Evolutionary conservation across 2,113 vertebrate genomes (phyloP).

Genomic region (Barnardius zonarius): DNA sequence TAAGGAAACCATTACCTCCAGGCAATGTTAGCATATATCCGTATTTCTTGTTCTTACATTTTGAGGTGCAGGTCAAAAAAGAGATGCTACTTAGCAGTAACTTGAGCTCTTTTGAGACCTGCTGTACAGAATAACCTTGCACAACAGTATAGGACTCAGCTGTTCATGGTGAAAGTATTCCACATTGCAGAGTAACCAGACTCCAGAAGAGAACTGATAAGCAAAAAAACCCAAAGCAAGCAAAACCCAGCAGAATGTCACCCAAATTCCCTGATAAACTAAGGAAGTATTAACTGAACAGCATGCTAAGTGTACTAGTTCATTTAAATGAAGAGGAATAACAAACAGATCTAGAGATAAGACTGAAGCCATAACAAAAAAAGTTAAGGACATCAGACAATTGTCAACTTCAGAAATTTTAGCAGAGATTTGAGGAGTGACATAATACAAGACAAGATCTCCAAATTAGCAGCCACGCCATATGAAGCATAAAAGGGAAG

Average conservation of each 20-base stretch:
- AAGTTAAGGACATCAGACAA: not conserved
- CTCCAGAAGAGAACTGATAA: not conserved
- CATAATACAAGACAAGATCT: not conserved
- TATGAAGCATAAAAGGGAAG: not conserved
- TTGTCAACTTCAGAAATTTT: not conserved
- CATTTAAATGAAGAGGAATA: not conserved
- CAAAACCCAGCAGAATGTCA: not conserved
- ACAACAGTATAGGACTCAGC: not conserved
- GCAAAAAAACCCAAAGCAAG: not conserved
- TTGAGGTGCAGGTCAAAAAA: not conserved
- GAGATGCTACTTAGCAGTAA: not conserved
- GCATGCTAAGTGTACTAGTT: not conserved
- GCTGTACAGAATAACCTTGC: not conserved
- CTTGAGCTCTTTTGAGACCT: not conserved
- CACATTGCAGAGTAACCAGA: not conserved
- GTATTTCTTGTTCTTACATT: not conserved
- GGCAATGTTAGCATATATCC: not conserved
- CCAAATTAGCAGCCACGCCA: not conserved
- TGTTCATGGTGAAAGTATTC: not conserved
- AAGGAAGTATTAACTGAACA: not conserved
- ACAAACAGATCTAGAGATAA: not conserved
- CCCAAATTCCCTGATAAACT: not conserved
- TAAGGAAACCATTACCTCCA: not conserved
- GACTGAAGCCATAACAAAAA: not conserved
- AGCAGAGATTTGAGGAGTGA: not conserved